Evolutionary conservation across 1,140 invertebrate species (phyloP), one percentile per base, ranked within the genome.

Genomic region (Mamestra configurata): DNA sequence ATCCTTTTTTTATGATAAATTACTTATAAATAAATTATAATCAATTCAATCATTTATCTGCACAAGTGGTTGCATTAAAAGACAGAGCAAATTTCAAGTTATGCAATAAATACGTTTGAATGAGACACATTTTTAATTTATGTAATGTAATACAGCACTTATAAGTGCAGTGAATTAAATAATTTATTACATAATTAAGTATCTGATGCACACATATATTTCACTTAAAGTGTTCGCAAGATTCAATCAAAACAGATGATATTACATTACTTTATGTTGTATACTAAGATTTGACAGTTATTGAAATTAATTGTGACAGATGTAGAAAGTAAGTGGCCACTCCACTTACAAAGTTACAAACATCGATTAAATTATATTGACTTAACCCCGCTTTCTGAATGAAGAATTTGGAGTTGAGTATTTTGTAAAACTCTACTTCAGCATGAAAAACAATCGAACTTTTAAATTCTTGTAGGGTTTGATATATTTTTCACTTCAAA

Each of bases 71-170:
- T 8, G 8, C 7, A 22, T 7, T 53, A 22, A 22, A 53, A 22
- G 4, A 4, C 22, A 53, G 51, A n/a, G 51, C 10, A 55, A 55
- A 24, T 24, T 13, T 13, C 11, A 13, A 3, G 10, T 55, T 55
- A 55, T 55, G 22, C 53, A 55, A 55, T 24, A 55, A 24, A 55
- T 55, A 55, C 24, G 53, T 55, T 55, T 27, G 20, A 55, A 55
- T 24, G 22, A 55, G 22, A 24, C n/a, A 49, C 15, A 49, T 3
- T 55, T 55, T 55, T 8, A 53, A 55, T 55, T 55, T 55, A 55
- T 55, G 22, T 24, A 24, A 55, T 24, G 22, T 55, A 55, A 55
- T 55, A 55, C 24, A 55, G 10, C 53, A 55, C 53, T 55, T 55
- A 53, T 22, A 24, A 55, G 4, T 6, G 20, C 53, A 55, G 20